phyloP scores from a whole-genome alignment of 2,888 invertebrate species.

The Harpagoxenus sublaevis region DNA sequence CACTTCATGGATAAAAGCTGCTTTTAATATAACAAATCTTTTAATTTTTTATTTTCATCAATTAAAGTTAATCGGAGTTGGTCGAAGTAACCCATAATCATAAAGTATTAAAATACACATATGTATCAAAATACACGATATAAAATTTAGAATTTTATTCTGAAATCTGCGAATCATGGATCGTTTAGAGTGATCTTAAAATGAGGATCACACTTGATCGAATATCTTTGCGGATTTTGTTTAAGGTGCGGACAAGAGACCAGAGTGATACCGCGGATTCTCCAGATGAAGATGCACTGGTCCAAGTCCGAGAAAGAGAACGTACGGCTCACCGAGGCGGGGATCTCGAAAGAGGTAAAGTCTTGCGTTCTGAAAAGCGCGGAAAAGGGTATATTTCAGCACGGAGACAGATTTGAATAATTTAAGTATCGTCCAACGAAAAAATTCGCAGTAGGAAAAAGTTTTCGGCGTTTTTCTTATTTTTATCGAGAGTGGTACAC shows the following conservation, averaged over 20 bases:
- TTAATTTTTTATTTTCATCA: no score
- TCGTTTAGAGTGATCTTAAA: neutral
- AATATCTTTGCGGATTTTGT: neutral
- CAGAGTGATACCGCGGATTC: slow-evolving; percentile 97
- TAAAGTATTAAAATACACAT: neutral
- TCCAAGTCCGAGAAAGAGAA: slow-evolving; percentile 97
- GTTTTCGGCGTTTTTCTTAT: slow-evolving; percentile 9
- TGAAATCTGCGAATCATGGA: neutral
- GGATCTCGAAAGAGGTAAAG: slow-evolving; percentile 94
- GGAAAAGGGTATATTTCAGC: neutral
- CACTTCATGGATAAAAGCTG: no score
- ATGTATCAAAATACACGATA: neutral
- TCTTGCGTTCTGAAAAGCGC: slow-evolving; percentile 9
- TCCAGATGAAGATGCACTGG: slow-evolving; percentile 98
- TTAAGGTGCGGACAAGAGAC: slow-evolving; percentile 98
- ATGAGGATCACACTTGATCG: slow-evolving; percentile 11
- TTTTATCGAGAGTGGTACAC: slow-evolving; percentile 29
- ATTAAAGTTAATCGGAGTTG: no score
- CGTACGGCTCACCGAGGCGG: slow-evolving; percentile 96
- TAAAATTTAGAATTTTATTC: neutral
- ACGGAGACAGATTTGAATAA: slow-evolving; percentile 38
- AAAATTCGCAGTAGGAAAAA: slow-evolving; percentile 12
- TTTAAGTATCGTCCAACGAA: slow-evolving; percentile 28
- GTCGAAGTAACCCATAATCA: neutral
- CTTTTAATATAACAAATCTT: no score